These are phyloP conservation scores for Prietella phreatophila DNA, from an alignment of 2,113 vertebrate genomes.

Conservation along the genomic window DNA sequence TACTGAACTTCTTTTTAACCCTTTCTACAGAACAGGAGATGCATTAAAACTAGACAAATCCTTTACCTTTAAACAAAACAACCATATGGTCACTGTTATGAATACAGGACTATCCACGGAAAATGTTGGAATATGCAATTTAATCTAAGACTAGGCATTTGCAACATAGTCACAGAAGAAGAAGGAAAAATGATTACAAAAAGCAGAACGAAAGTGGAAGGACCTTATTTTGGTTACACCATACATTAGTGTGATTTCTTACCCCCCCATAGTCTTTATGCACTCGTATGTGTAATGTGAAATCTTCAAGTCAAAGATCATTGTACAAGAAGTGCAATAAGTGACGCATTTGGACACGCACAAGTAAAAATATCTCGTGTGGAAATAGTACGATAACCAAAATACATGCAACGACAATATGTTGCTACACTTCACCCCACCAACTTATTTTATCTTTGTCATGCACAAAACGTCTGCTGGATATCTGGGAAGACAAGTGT, in stretches of 20 bases:
- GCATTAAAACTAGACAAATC: background rate
- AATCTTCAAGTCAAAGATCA: slow-evolving; percentile 9
- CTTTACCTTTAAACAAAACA: background rate
- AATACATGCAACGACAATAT: slow-evolving; percentile 28
- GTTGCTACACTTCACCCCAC: slow-evolving; percentile 9
- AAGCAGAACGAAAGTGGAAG: background rate
- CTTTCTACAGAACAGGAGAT: background rate
- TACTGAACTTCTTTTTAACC: background rate
- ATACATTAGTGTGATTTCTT: background rate
- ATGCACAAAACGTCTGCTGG: slow-evolving; percentile 7
- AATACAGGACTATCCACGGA: background rate
- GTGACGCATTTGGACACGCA: slow-evolving; percentile 7
- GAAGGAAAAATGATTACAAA: background rate
- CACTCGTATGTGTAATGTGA: slow-evolving; percentile 31
- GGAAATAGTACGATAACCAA: slow-evolving; percentile 37
- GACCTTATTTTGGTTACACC: background rate
- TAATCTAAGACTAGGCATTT: background rate
- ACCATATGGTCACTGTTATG: background rate
- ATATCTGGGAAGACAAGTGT: slow-evolving; percentile 44
- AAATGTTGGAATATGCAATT: background rate
- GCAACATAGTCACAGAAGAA: background rate
- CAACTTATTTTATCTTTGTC: slow-evolving; percentile 29
- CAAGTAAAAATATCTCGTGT: slow-evolving; percentile 1
- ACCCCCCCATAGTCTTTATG: background rate
- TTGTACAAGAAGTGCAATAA: slow-evolving; percentile 25